Conservation (phyloP, 2,888 invertebrate genomes). For the Lasiommata megera region DNA sequence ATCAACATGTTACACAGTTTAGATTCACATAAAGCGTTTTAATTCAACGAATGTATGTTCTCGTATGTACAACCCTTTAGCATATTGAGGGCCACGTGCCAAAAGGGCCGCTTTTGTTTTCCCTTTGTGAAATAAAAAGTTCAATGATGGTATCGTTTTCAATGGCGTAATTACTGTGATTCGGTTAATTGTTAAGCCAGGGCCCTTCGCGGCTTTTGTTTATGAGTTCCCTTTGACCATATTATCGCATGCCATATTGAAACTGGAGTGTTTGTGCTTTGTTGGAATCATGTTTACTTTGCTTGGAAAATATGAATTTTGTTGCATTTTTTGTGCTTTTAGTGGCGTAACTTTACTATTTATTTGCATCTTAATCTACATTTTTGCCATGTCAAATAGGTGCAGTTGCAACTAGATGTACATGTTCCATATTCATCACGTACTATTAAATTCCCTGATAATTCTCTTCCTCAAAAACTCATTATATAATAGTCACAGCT, state of each 20-base stretch:
- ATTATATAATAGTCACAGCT: too few species aligned
- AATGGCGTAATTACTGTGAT: constrained; percentile 74
- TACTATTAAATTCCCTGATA: too few species aligned
- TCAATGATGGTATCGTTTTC: constrained; percentile 74
- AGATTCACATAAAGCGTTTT: constrained; percentile 4
- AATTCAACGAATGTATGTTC: constrained; percentile 29
- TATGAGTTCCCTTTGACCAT: constrained; percentile 69
- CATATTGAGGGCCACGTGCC: constrained; percentile 70
- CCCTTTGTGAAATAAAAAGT: constrained; percentile 53
- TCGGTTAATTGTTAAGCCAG: constrained; percentile 69
- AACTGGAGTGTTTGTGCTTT: constrained; percentile 52
- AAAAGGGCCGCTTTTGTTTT: constrained; percentile 71
- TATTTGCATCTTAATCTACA: too few species aligned
- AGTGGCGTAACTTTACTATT: background rate
- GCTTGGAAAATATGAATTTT: background rate
- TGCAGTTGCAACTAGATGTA: too few species aligned
- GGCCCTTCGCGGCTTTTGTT: constrained; percentile 62
- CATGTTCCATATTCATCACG: too few species aligned
- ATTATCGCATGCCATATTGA: constrained; percentile 68
- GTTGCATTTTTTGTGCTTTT: background rate
- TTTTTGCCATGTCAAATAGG: too few species aligned
- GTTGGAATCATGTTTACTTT: constrained; percentile 21
- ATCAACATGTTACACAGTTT: background rate
- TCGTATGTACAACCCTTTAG: constrained; percentile 42
- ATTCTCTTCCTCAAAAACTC: too few species aligned